Evolutionary conservation across 2,888 invertebrate genomes (phyloP).

Genomic region (Epinotia nisella): DNA sequence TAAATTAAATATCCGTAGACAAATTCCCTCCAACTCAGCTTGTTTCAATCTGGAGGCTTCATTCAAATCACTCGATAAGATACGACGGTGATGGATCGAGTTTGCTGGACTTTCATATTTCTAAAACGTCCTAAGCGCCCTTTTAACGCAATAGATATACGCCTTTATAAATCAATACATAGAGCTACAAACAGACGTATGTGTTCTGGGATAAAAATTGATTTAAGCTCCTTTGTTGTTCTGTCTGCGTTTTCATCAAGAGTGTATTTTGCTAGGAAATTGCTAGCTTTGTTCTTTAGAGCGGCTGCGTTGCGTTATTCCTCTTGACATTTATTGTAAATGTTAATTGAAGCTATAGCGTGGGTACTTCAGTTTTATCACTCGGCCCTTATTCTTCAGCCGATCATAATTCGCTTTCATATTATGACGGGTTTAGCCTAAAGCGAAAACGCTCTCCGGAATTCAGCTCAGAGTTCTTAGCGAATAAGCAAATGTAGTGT

Average conservation of each 20-base stretch:
- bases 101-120: not conserved
- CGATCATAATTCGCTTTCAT: too few relatives aligned
- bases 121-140: not conserved
- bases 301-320: not conserved
- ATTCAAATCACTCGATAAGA: constrained; percentile 41
- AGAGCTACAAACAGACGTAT: not conserved
- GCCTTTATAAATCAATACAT: not conserved
- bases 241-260: not conserved
- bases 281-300: not conserved
- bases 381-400: not conserved
- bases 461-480: too few relatives aligned
- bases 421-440: too few relatives aligned
- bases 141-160: not conserved
- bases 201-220: not conserved
- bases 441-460: too few relatives aligned
- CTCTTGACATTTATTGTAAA: constrained; percentile 1
- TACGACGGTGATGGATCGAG: constrained; percentile 31
- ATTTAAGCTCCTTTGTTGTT: not conserved
- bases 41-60: constrained; percentile 20
- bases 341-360: not conserved
- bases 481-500: too few relatives aligned
- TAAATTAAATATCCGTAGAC: constrained; percentile 5
- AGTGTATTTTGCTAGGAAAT: constrained; percentile 14
- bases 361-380: not conserved
- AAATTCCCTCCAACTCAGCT: constrained; percentile 5